A percentile compares a stretch with the other conserved stretches of the same genome.
These are phyloP conservation scores for Calcarius lapponicus DNA, from an alignment of 2,797 vertebrate species.

Conservation along the genomic window DNA sequence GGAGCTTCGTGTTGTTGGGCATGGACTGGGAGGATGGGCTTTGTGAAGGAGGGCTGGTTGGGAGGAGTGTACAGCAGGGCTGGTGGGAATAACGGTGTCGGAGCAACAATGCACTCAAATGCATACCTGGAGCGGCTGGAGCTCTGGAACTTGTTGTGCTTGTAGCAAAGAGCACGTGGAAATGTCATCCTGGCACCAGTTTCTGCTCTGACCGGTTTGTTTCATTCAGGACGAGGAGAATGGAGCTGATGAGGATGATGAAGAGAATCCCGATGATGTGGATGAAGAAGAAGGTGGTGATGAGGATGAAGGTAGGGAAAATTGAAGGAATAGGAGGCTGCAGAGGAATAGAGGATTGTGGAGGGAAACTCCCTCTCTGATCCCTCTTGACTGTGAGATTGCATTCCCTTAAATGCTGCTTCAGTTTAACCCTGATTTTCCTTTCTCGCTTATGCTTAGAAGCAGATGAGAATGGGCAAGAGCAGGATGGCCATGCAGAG, in stretches of 20 bases:
- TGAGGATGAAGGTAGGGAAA: slow-evolving; percentile 75
- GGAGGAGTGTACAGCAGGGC: neutral
- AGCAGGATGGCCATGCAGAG: slow-evolving; percentile 77
- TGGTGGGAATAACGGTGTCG: fast-evolving
- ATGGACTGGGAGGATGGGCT: slow-evolving; percentile 12
- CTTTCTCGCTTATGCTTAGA: slow-evolving; percentile 44
- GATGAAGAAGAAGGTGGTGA: slow-evolving; percentile 77
- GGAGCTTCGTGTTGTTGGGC: slow-evolving; percentile 37
- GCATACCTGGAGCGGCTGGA: neutral
- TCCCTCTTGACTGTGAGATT: neutral
- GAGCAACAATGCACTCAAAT: neutral
- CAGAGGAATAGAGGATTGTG: neutral
- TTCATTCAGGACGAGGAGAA: slow-evolving; percentile 77
- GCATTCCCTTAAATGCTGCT: neutral
- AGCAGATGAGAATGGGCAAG: slow-evolving; percentile 80
- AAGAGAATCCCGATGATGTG: slow-evolving; percentile 76
- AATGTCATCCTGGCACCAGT: neutral
- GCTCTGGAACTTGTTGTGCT: neutral
- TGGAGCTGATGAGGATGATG: slow-evolving; percentile 76
- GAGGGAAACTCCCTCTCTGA: neutral
- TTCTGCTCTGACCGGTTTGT: neutral
- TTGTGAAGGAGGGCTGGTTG: neutral
- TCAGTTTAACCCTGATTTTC: neutral
- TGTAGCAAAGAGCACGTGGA: neutral
- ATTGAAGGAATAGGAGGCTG: neutral